Evolutionary conservation across 2,888 invertebrate species (phyloP).

Genomic region (Chouioia cunea): DNA sequence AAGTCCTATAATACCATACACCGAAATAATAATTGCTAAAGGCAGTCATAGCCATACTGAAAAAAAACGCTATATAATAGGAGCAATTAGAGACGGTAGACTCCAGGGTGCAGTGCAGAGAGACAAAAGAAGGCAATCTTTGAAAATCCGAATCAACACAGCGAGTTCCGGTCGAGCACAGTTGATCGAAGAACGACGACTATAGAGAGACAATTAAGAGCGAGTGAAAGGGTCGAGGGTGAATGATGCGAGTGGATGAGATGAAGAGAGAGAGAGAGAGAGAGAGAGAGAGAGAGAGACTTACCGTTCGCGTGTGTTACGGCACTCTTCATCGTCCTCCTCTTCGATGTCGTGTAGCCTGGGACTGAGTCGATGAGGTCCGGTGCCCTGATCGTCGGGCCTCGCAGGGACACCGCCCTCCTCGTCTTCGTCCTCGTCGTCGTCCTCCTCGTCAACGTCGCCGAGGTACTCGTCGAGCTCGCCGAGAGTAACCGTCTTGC

Average conservation of each 20-base stretch:
- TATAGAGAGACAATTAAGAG: no score
- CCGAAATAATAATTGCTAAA: no score
- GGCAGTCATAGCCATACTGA: no score
- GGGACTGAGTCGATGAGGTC: slow-evolving; percentile 76
- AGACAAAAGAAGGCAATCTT: no score
- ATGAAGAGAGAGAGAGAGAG: slow-evolving; percentile 2
- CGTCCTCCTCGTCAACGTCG: slow-evolving; percentile 52
- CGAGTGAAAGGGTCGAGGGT: no score
- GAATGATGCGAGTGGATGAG: slow-evolving; percentile 13
- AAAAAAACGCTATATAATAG: no score
- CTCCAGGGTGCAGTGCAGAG: no score
- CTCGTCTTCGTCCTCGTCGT: slow-evolving; percentile 45
- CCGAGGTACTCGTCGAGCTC: slow-evolving; percentile 62
- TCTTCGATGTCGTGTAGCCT: slow-evolving; percentile 87
- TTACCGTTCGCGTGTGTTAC: slow-evolving; percentile 66
- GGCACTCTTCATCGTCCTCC: slow-evolving; percentile 79
- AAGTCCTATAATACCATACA: no score
- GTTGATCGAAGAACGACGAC: no score
- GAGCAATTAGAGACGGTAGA: no score
- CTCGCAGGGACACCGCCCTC: slow-evolving; percentile 49
- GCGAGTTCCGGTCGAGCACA: no score
- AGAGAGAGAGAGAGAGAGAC: slow-evolving; percentile 34
- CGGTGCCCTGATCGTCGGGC: slow-evolving; percentile 67
- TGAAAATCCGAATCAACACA: no score
- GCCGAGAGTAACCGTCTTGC: slow-evolving; percentile 54